Conservation (phyloP, 1,140 invertebrate genomes). For the Drosophila melanica region DNA sequence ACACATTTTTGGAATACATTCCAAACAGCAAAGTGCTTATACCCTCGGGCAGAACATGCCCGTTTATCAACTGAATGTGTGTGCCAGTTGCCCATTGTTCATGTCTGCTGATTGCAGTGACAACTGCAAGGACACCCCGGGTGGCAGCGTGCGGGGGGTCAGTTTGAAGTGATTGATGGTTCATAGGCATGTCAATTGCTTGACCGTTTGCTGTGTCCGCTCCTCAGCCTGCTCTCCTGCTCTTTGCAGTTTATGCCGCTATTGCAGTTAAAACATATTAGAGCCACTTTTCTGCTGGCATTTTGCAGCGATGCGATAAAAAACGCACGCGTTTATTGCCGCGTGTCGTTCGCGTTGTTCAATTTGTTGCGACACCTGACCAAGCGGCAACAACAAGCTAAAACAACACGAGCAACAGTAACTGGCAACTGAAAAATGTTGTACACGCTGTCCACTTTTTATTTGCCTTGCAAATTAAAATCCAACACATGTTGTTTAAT, state of each 20-base stretch:
- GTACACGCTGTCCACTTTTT: constrained; percentile 65
- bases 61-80: constrained; percentile 17
- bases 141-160: constrained; percentile 7
- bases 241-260: constrained; percentile 32
- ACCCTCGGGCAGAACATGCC: not conserved
- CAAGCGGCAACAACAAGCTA: constrained; percentile 21
- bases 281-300: constrained; percentile 68
- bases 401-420: constrained; percentile 13
- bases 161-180: constrained; percentile 75
- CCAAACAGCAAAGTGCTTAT: constrained; percentile 9
- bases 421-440: constrained; percentile 58
- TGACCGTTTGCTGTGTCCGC: constrained; percentile 48
- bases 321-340: constrained; percentile 63
- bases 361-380: constrained; percentile 74
- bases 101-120: constrained; percentile 53
- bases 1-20: too few species aligned
- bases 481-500: constrained; percentile 79
- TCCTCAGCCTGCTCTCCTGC: constrained; percentile 23
- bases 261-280: constrained; percentile 81
- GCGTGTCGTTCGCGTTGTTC: constrained; percentile 70
- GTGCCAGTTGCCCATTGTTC: constrained; percentile 28
- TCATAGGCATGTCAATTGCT: constrained; percentile 76
- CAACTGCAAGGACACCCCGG: constrained; percentile 53
- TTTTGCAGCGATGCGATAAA: constrained; percentile 35
- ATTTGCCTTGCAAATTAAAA: constrained; percentile 79